Percentiles rank a stretch among this genome's conserved stretches.
These are phyloP conservation scores for Pentamera pediparva DNA, from an alignment of 53 echinoderm and acorn worm genomes.

Conservation along the genomic window DNA sequence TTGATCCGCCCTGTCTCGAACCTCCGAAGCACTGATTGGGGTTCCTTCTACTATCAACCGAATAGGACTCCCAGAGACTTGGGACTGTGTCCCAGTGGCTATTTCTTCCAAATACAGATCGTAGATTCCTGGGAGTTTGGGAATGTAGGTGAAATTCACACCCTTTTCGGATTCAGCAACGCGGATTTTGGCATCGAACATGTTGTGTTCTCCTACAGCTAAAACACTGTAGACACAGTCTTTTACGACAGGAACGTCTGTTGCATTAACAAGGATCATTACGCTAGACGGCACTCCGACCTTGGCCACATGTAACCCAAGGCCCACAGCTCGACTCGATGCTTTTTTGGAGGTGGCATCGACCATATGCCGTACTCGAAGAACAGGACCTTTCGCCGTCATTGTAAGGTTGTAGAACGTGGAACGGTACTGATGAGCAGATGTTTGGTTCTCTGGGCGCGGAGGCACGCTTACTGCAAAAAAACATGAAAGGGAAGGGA, in stretches of 20 bases:
- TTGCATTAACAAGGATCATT: neutral
- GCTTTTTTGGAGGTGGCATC: neutral
- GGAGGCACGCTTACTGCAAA: too few species aligned
- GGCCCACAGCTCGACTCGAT: neutral
- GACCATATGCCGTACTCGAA: neutral
- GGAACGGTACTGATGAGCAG: too few species aligned
- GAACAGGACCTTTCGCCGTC: neutral
- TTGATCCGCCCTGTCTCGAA: neutral
- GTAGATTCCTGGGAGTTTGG: neutral
- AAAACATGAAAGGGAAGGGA: too few species aligned
- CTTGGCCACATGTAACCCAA: neutral
- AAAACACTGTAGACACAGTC: neutral
- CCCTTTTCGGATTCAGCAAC: neutral
- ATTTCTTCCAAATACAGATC: neutral
- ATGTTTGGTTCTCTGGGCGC: too few species aligned
- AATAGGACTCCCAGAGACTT: slow-evolving; percentile 5
- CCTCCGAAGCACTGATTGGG: neutral
- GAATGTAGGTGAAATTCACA: neutral
- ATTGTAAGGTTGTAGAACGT: too few species aligned
- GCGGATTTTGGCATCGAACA: neutral
- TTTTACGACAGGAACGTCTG: neutral
- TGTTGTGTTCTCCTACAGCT: neutral
- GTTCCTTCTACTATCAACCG: neutral
- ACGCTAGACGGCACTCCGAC: neutral
- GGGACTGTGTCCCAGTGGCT: neutral